These are phyloP conservation scores for Zonitis immaculata DNA, from an alignment of 2,888 invertebrate genomes.

Conservation along the genomic window DNA sequence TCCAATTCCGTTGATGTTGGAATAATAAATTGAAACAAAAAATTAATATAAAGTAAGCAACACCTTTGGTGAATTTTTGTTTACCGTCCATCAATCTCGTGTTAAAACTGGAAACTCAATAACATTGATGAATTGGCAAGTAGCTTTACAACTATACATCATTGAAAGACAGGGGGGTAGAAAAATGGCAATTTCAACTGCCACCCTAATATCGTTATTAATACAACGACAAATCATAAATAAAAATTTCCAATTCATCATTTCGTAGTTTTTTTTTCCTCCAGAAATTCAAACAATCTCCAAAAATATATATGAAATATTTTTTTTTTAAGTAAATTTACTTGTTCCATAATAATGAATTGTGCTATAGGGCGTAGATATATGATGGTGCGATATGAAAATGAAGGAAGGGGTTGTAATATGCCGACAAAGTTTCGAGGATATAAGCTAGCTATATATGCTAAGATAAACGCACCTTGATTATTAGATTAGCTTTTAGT, in stretches of 20 bases:
- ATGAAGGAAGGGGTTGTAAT: slow-evolving; percentile 24
- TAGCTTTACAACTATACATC: slow-evolving; percentile 19
- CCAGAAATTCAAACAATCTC: too few species aligned
- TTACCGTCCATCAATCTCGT: slow-evolving; percentile 16
- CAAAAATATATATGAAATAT: too few species aligned
- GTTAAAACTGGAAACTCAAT: slow-evolving; percentile 17
- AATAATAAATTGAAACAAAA: too few species aligned
- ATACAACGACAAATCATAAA: slow-evolving; percentile 22
- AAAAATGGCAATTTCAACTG: slow-evolving; percentile 29
- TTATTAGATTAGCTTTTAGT: slow-evolving; percentile 32
- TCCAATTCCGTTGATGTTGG: too few species aligned
- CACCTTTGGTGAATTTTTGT: slow-evolving; percentile 6
- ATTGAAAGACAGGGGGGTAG: slow-evolving; percentile 6
- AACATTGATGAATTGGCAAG: slow-evolving; percentile 19
- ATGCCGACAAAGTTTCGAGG: slow-evolving; percentile 17
- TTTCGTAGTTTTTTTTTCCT: too few species aligned
- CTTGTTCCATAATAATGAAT: too few species aligned
- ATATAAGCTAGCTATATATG: too few species aligned
- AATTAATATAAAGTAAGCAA: too few species aligned
- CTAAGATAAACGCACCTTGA: slow-evolving; percentile 31
- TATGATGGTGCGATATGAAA: neutral
- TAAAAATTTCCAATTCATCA: slow-evolving; percentile 8
- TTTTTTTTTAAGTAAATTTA: too few species aligned
- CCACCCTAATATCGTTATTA: slow-evolving; percentile 9
- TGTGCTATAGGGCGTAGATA: too few species aligned